Percentiles rank a stretch among this genome's conserved stretches.
Evolutionary conservation across 1,140 invertebrate species (phyloP).

Genomic region (Spodoptera litura): DNA sequence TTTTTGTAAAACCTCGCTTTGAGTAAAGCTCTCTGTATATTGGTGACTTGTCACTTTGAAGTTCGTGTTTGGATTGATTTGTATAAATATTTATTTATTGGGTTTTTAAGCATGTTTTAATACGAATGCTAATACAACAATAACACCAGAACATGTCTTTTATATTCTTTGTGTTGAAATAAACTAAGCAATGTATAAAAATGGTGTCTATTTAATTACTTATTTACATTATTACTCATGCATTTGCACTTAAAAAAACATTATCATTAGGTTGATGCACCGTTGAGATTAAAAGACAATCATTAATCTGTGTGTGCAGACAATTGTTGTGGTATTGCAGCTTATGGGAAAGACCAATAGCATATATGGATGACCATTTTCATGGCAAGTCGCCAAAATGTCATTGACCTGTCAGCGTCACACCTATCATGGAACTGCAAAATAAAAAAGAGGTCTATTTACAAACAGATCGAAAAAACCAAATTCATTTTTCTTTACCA

Average conservation of each 20-base stretch:
- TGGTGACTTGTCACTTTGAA: constrained; percentile 24
- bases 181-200: no score
- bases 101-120: no score
- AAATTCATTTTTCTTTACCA: no score
- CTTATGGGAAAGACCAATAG: constrained; percentile 7
- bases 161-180: no score
- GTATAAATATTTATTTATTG: no score
- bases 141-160: no score
- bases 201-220: no score
- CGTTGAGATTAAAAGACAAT: background rate
- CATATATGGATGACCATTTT: background rate
- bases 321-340: background rate
- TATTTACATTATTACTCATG: no score
- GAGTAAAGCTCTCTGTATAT: constrained; percentile 53
- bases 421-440: constrained; percentile 3
- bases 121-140: no score
- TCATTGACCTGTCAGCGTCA: background rate
- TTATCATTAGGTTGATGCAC: no score
- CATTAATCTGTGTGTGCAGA: background rate
- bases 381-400: constrained; percentile 5
- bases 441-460: constrained; percentile 16
- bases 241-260: no score
- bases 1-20: constrained; percentile 73
- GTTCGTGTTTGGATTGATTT: background rate
- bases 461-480: background rate